These are phyloP conservation scores for Paraescarpia echinospica DNA, from an alignment of 1,140 invertebrate genomes.

Conservation along the genomic window DNA sequence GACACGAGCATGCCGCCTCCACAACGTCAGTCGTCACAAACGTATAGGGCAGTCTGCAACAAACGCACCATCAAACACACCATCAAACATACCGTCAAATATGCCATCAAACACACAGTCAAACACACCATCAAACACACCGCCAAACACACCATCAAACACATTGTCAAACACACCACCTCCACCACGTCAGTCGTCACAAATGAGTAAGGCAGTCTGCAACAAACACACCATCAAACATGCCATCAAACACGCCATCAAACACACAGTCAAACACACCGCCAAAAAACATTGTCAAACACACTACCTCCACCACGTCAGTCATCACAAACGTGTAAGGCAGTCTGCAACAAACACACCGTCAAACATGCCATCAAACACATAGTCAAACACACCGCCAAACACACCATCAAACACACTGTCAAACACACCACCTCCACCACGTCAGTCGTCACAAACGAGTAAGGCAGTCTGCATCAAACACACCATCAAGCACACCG, in stretches of 20 bases:
- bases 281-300: not conserved
- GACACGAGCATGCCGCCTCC: slow-evolving; percentile 91
- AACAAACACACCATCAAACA: not conserved
- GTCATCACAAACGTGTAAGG: too few species aligned
- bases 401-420: too few species aligned
- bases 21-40: slow-evolving; percentile 92
- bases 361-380: not conserved
- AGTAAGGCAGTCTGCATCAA: too few species aligned
- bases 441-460: too few species aligned
- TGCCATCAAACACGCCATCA: not conserved
- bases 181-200: too few species aligned
- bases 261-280: not conserved
- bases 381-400: not conserved
- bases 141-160: not conserved
- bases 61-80: not conserved
- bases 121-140: not conserved
- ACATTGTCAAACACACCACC: not conserved
- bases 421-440: too few species aligned
- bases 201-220: too few species aligned
- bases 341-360: not conserved
- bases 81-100: not conserved
- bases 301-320: too few species aligned
- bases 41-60: slow-evolving; percentile 75
- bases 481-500: too few species aligned
- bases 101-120: not conserved